phyloP scores from a whole-genome alignment of 2,797 vertebrate genomes.

The Cynopterus sphinx region DNA sequence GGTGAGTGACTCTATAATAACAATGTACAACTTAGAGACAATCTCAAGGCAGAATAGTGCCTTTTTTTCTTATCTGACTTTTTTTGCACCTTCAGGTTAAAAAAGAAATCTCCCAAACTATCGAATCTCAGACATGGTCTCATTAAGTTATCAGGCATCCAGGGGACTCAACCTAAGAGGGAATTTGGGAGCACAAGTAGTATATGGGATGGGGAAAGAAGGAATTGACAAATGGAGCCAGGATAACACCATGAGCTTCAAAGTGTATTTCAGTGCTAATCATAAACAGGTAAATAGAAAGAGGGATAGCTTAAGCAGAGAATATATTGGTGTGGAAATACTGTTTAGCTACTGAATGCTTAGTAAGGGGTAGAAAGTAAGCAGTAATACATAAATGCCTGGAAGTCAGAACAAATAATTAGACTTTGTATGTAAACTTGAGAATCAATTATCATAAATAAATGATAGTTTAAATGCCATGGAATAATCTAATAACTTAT shows the following conservation, averaged over 20 bases:
- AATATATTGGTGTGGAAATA: background rate
- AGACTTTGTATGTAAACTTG: background rate
- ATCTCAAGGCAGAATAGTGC: background rate
- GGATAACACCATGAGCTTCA: background rate
- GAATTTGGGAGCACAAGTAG: background rate
- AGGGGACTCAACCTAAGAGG: background rate
- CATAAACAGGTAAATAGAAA: background rate
- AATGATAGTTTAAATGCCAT: background rate
- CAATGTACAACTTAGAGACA: background rate
- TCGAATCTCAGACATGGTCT: background rate
- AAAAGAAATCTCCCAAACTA: background rate
- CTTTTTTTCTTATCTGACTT: background rate
- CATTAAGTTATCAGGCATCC: background rate
- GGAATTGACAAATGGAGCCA: background rate
- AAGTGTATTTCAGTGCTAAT: background rate
- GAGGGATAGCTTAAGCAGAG: background rate
- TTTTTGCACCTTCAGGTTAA: background rate
- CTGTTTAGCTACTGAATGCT: background rate
- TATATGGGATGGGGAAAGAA: background rate
- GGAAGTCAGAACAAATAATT: background rate
- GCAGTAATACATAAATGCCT: background rate
- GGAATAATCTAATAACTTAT: too few species aligned
- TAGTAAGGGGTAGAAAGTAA: background rate
- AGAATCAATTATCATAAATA: background rate
- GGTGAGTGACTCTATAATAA: background rate